Base-by-base conservation (phyloP, 2,888 invertebrate species). In the Adelphocoris suturalis region DNA sequence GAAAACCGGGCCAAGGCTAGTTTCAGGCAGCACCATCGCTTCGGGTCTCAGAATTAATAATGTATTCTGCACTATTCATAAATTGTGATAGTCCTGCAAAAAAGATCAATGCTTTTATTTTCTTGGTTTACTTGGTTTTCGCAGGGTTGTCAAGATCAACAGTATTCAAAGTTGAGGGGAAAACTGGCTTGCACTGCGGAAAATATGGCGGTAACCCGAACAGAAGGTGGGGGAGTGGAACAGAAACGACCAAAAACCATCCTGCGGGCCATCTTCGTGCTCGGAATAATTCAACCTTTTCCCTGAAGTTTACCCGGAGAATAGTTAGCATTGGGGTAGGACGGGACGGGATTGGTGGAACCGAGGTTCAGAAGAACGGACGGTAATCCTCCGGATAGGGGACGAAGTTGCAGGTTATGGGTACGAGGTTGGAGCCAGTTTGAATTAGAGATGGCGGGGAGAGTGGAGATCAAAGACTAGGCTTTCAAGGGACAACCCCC, bases 251-350 rank as follows among this genome's bases (percentile, higher is more conserved):
- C 19, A 68, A 68, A n/a, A 68, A 68, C 23, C 27, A 23, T 68
- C 19, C 68, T 23, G 68, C n/a, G 23, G 19, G 61, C 68, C 68
- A 68, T 78, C 19, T 47, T 12, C 46, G 78, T 78, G 28, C 28
- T 78, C 78, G 78, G 78, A 78, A 78, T 78, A 78, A 78, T 78
- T 78, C 78, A 78, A 46, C 37, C 14, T 47, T 78, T 78, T 78
- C 47, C 16, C 78, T 37, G 78, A 78, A 78, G 47, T 37, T 78
- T 78, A 46, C n/a, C 78, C 78, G 78, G 46, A 78, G 78, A 46
- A 78, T 78, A 46, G 78, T 78, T 78, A 28, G 37, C 78, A 11
- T 78, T 78, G 78, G 19, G 78, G 78, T n/a, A 78, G 28, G 78
- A 46, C 37, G n/a, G n/a, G 16, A n/a, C 46, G 16, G 78, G 23